Conservation (phyloP, 2,797 vertebrate species). For the Megaceryle alcyon region DNA sequence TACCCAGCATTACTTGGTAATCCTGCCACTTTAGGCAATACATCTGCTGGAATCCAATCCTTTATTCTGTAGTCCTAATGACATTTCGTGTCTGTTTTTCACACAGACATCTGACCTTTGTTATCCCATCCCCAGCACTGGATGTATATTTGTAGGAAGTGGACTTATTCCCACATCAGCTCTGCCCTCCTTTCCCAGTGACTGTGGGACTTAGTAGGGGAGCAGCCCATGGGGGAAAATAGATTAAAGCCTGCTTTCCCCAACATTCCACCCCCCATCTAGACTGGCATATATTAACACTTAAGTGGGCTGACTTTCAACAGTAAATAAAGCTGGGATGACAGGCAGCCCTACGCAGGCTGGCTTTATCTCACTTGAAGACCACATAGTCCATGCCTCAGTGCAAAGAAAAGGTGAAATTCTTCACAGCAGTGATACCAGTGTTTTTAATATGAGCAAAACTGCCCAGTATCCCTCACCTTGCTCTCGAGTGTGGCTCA, state of each 20-base stretch:
- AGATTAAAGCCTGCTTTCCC: neutral
- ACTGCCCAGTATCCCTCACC: neutral
- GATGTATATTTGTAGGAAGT: neutral
- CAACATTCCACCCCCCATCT: neutral
- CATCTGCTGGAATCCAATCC: neutral
- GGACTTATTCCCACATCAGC: neutral
- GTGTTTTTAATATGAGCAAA: neutral
- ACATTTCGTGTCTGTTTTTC: neutral
- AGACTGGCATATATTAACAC: neutral
- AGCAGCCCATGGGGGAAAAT: neutral
- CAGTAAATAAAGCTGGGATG: neutral
- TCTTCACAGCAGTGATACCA: neutral
- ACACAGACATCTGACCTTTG: neutral
- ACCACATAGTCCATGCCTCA: neutral
- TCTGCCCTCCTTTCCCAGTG: neutral
- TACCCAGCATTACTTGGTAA: neutral
- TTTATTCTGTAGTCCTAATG: neutral
- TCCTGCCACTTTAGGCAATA: neutral
- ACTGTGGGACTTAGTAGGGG: neutral
- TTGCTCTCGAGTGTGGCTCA: neutral
- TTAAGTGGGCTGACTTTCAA: neutral
- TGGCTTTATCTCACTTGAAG: neutral
- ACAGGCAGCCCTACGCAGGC: neutral
- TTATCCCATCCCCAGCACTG: neutral
- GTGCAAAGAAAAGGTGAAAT: neutral